These are phyloP conservation scores for Seriola dumerili DNA, from an alignment of 2,113 vertebrate species.

Conservation along the genomic window DNA sequence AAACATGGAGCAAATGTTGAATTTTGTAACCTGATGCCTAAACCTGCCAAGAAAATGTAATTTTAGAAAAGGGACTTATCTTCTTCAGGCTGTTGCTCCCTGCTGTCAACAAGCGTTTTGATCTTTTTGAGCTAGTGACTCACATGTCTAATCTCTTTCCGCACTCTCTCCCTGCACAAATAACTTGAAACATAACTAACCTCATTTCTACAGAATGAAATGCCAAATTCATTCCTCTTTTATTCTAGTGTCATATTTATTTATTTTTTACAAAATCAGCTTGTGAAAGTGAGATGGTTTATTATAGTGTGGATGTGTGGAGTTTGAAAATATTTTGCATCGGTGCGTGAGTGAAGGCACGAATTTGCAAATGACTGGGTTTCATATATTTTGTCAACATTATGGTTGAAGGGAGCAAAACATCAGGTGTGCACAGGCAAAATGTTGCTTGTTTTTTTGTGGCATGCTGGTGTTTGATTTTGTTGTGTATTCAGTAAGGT, in stretches of 20 bases:
- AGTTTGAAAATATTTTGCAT: not conserved
- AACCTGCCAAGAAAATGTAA: conserved; percentile 52
- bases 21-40: conserved; percentile 33
- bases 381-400: conserved; percentile 17
- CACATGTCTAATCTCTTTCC: conserved; percentile 56
- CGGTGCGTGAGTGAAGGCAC: not conserved
- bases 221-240: conserved; percentile 26
- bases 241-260: not conserved
- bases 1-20: not conserved
- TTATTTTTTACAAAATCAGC: not conserved
- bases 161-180: conserved; percentile 40
- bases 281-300: not conserved
- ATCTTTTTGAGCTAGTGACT: conserved; percentile 65
- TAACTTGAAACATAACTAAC: conserved; percentile 51
- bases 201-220: conserved; percentile 45
- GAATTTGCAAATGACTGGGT: conserved; percentile 27
- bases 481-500: not conserved
- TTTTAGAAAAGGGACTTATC: conserved; percentile 50
- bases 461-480: conserved; percentile 1
- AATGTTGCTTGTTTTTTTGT: conserved; percentile 1
- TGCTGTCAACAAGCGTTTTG: conserved; percentile 62
- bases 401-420: not conserved
- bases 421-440: not conserved
- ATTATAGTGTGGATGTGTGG: not conserved
- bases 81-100: conserved; percentile 43